Conservation (phyloP, 2,797 vertebrate species). For the Loris lydekkerianus region DNA sequence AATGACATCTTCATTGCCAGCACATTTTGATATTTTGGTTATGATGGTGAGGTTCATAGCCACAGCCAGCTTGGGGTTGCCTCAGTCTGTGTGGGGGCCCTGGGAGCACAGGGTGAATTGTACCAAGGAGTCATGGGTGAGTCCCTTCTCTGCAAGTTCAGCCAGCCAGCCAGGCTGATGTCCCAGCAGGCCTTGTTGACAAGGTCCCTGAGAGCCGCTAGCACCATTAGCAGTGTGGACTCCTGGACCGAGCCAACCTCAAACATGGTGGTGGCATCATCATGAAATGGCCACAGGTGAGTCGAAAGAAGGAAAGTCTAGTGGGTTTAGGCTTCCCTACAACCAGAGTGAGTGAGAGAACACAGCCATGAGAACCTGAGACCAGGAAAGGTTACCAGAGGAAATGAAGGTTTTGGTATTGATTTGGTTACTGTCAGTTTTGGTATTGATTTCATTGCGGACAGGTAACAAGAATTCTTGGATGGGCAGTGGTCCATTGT, state of each 20-base stretch:
- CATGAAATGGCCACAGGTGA: background rate
- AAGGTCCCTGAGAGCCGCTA: slow-evolving; percentile 95
- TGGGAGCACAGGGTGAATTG: background rate
- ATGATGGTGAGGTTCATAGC: slow-evolving; percentile 85
- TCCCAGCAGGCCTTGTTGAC: slow-evolving; percentile 95
- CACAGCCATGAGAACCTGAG: background rate
- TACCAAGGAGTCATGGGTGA: slow-evolving; percentile 88
- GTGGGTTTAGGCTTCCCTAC: background rate
- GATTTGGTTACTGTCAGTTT: background rate
- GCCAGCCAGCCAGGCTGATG: no score
- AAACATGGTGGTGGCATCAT: slow-evolving; percentile 88
- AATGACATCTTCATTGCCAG: slow-evolving; percentile 96
- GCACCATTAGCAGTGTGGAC: slow-evolving; percentile 95
- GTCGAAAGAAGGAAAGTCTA: background rate
- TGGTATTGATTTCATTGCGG: background rate
- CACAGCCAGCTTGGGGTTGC: background rate
- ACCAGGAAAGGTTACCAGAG: background rate
- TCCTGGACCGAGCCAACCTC: slow-evolving; percentile 95
- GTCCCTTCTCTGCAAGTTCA: slow-evolving; percentile 94
- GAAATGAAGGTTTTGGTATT: background rate
- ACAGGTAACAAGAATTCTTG: background rate
- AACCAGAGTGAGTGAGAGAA: background rate
- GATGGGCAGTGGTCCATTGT: background rate
- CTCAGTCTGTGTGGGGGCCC: background rate
- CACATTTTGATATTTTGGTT: slow-evolving; percentile 97